Evolutionary conservation across 2,113 vertebrate species (phyloP).

Genomic region (Ammodytes marinus): DNA sequence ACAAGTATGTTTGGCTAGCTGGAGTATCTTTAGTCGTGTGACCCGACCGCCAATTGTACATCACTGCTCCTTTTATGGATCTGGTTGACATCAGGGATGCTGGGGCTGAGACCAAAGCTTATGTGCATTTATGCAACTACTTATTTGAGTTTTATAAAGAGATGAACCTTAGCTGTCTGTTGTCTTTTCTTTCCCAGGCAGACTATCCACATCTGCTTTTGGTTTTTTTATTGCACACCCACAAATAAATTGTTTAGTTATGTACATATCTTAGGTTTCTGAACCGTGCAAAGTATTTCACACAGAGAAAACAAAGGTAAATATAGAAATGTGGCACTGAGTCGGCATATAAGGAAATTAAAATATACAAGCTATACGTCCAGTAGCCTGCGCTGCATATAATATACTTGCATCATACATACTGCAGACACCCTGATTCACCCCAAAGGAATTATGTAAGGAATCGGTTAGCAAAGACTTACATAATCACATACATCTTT

Average conservation of each 20-base stretch:
- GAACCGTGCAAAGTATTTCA: not conserved
- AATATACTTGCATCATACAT: not conserved
- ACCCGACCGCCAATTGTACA: conserved; percentile 24
- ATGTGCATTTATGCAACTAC: conserved; percentile 52
- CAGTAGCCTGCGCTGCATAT: not conserved
- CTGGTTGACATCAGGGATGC: conserved; percentile 28
- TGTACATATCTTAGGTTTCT: conserved; percentile 36
- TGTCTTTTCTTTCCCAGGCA: conserved; percentile 25
- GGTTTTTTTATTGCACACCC: conserved; percentile 68
- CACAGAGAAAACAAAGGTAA: conserved; percentile 17
- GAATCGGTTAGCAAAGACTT: not conserved
- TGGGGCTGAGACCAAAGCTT: conserved; percentile 56
- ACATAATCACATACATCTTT: not conserved
- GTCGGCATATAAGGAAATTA: not conserved
- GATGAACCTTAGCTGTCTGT: conserved; percentile 10
- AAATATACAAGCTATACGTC: conserved; percentile 12
- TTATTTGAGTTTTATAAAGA: conserved; percentile 73
- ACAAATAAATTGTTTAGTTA: conserved; percentile 10
- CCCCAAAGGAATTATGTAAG: not conserved
- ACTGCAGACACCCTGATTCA: conserved; percentile 2
- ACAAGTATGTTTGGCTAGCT: conserved; percentile 35
- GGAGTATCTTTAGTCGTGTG: conserved; percentile 13
- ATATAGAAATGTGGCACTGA: not conserved
- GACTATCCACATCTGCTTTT: conserved; percentile 6
- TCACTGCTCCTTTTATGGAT: conserved; percentile 20